A percentile compares a stretch with the other conserved stretches of the same genome.
phyloP scores from a whole-genome alignment of 1,140 invertebrate species.

The Cardiocondyla obscurior region DNA sequence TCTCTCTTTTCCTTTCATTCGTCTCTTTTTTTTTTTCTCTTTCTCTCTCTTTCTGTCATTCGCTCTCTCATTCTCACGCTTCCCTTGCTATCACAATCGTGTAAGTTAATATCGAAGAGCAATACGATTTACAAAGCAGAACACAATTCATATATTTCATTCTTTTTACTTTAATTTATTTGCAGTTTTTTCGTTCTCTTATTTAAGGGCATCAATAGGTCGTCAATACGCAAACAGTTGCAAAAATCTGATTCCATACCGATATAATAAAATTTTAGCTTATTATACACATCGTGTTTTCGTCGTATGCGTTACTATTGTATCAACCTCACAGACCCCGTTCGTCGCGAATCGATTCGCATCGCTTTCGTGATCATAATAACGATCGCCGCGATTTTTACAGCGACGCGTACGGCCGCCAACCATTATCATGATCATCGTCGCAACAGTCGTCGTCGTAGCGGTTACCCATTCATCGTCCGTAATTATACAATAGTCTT shows the following conservation, averaged over 20 bases:
- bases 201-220: conserved; percentile 77
- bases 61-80: neutral
- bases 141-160: conserved; percentile 72
- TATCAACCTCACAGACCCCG: conserved; percentile 74
- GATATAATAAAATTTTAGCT: conserved; percentile 82
- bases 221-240: conserved; percentile 80
- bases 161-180: conserved; percentile 75
- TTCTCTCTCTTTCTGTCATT: no score
- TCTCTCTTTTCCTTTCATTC: neutral
- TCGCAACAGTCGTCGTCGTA: conserved; percentile 68
- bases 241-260: conserved; percentile 82
- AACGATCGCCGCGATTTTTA: conserved; percentile 68
- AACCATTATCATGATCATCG: conserved; percentile 72
- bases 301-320: conserved; percentile 75
- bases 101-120: conserved; percentile 64
- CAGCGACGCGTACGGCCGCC: conserved; percentile 24
- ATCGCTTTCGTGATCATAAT: conserved; percentile 50
- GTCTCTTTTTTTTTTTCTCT: neutral
- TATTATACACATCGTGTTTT: conserved; percentile 81
- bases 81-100: conserved; percentile 59
- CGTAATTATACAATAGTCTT: conserved; percentile 83
- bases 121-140: conserved; percentile 72
- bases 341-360: conserved; percentile 70
- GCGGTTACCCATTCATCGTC: conserved; percentile 61
- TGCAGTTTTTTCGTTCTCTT: conserved; percentile 68